Base-by-base conservation (phyloP, 37 sponge, comb jelly and placozoan genomes). In the Aplysina aerophoba region DNA sequence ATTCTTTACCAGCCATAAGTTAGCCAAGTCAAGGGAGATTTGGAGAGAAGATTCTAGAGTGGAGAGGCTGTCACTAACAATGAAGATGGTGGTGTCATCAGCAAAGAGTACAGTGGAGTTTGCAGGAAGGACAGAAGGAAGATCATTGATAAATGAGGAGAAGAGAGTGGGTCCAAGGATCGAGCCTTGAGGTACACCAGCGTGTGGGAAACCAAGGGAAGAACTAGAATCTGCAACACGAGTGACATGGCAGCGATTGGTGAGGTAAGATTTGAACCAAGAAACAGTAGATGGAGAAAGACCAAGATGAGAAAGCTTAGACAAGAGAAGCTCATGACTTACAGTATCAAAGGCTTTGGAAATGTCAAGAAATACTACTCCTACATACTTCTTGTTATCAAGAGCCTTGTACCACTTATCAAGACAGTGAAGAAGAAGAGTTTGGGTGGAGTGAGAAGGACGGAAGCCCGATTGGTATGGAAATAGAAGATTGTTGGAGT, bases 321-420 rank as follows among this genome's bases (percentile, higher is more conserved):
- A 3, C 2, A 71, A 33, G 4, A 71, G 73, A 71, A 71, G 37
- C 5, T 71, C 36, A 34, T 71, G 73, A 37, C 15, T 33, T 17
- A 71, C 73, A 20, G 73, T 17, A 33, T 71, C 73, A 33, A 71
- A 71, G 37, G 37, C 73, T 34, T 71, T 71, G 37, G 73, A 71
- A 12, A 71, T 71, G 36, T 71, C 73, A 71, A n/a, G n/a, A n/a
- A 71, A 71, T 8, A 71, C 37, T 5, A 71, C 73, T 28, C 73
- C 36, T 28, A 71, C 73, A 71, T 13, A 71, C 36, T 71, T 37
- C 11, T 71, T 71, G 6, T 37, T 28, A 33, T 71, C 73, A n/a
- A n/a, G n/a, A n/a, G 73, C 73, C 36, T 71, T 71, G 73, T 71
- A 71, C 73, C 73, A 71, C 36, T 2, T 6, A 14, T 71, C 73